A percentile compares a stretch with the other conserved stretches of the same genome.
Conservation (phyloP, 2,797 vertebrate genomes). For the Otolemur crassicaudatus region DNA sequence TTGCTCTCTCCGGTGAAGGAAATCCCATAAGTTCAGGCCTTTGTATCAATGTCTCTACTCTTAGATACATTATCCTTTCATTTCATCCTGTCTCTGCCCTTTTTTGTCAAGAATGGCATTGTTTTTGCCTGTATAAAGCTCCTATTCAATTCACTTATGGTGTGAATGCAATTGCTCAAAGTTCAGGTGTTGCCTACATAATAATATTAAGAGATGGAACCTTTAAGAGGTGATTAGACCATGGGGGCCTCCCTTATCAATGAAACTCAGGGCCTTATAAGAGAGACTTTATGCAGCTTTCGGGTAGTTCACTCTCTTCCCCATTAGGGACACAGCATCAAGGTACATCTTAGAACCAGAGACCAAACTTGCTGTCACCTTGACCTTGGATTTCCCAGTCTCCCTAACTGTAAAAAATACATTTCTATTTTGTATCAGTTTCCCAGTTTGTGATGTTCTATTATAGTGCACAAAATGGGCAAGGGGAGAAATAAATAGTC, state of each 20-base stretch:
- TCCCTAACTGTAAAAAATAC: background rate
- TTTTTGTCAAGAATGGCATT: background rate
- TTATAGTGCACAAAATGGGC: background rate
- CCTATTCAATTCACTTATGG: background rate
- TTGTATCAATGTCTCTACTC: background rate
- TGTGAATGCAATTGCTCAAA: background rate
- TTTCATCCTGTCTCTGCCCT: background rate
- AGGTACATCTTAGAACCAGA: background rate
- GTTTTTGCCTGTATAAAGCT: background rate
- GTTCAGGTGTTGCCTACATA: background rate
- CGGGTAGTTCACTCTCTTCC: background rate
- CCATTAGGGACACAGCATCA: background rate
- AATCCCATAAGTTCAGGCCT: rapidly evolving
- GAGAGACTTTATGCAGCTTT: background rate
- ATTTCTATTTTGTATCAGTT: background rate
- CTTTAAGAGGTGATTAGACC: background rate
- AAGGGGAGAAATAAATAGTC: background rate
- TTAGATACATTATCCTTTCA: background rate
- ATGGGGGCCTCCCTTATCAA: background rate
- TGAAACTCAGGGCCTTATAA: background rate
- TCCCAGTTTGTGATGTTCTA: background rate
- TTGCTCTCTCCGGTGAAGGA: background rate
- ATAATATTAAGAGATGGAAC: background rate
- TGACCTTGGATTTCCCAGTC: background rate
- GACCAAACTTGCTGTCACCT: background rate